Evolutionary conservation across 2,113 vertebrate genomes (phyloP).

Genomic region (Pavo muticus): DNA sequence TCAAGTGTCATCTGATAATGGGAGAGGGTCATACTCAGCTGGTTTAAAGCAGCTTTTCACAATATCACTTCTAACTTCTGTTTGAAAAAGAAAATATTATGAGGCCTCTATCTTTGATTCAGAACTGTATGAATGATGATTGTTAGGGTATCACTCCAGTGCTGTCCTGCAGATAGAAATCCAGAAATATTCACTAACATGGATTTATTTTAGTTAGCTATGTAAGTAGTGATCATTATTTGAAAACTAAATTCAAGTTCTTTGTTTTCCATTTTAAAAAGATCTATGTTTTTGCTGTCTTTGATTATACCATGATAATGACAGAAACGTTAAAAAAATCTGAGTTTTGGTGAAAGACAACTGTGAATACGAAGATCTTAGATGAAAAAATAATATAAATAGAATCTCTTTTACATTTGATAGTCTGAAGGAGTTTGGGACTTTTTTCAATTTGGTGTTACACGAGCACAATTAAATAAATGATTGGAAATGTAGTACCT

Average conservation of each 20-base stretch:
- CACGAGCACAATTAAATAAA: neutral
- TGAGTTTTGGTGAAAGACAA: neutral
- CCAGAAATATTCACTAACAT: neutral
- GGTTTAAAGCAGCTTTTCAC: slow-evolving; percentile 2
- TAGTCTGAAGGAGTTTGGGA: neutral
- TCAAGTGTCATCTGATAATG: neutral
- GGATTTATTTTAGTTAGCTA: neutral
- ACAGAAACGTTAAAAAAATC: accelerated
- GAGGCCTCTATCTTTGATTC: neutral
- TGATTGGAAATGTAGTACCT: neutral
- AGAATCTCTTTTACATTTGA: neutral
- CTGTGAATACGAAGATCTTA: neutral
- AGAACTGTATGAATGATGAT: neutral
- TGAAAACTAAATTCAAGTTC: neutral
- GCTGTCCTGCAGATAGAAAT: neutral
- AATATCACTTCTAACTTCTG: neutral
- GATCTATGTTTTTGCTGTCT: neutral
- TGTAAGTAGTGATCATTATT: neutral
- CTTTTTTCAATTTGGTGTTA: neutral
- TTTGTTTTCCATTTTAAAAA: neutral
- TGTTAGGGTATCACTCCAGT: neutral
- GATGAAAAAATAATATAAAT: neutral
- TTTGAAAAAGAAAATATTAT: neutral
- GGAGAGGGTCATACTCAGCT: neutral
- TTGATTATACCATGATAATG: neutral